Conservation (phyloP, 1,140 invertebrate species). For the Lepidurus couesii region DNA sequence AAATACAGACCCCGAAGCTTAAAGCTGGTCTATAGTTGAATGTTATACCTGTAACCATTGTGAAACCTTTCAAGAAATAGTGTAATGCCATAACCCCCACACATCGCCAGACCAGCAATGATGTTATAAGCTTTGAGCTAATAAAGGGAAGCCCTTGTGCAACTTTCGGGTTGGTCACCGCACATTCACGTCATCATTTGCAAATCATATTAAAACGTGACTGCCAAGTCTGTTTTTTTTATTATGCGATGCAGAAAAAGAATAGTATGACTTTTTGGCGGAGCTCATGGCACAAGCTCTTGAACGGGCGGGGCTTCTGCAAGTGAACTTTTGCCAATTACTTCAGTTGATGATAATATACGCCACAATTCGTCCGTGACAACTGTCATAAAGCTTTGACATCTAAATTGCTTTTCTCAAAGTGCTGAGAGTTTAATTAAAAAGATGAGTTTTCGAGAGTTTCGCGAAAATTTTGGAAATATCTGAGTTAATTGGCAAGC, state of each 20-base stretch:
- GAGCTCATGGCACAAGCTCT: no score
- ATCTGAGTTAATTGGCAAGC: no score
- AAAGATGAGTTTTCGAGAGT: no score
- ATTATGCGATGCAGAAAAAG: neutral
- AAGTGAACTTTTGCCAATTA: no score
- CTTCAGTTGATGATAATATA: no score
- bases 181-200: neutral
- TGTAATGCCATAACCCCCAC: neutral
- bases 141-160: neutral
- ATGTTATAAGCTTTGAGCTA: neutral
- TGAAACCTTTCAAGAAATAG: neutral
- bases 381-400: no score
- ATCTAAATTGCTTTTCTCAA: no score
- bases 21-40: neutral
- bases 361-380: no score
- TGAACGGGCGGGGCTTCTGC: no score
- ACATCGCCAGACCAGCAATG: neutral
- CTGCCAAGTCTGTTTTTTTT: neutral
- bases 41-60: neutral
- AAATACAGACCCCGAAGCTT: neutral
- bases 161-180: neutral
- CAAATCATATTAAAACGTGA: slow-evolving; percentile 20
- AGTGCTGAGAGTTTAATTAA: no score
- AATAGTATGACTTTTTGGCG: no score
- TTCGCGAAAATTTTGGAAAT: no score